Percentiles rank a stretch among this genome's conserved stretches.
Conservation (phyloP, 1,140 invertebrate genomes). For the Drosophila bifasciata region DNA sequence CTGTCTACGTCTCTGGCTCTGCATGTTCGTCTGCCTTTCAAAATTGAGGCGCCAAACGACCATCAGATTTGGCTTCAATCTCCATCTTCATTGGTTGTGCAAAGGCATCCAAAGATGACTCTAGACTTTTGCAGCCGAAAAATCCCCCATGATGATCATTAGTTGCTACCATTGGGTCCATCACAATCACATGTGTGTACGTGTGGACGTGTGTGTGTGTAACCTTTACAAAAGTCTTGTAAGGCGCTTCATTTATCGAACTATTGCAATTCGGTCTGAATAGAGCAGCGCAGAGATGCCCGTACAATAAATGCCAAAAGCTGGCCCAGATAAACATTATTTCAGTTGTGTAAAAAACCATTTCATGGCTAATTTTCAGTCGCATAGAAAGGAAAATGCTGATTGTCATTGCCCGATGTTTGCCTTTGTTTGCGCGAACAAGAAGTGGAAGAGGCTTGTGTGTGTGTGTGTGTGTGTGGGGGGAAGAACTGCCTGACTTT, state of each 20-base stretch:
- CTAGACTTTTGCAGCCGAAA: conserved; percentile 51
- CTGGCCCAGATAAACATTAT: conserved; percentile 49
- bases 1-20: not conserved
- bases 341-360: conserved; percentile 54
- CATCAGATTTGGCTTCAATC: conserved; percentile 39
- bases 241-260: conserved; percentile 46
- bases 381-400: conserved; percentile 42
- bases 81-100: conserved; percentile 34
- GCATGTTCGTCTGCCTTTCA: conserved; percentile 51
- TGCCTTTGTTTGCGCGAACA: conserved; percentile 30
- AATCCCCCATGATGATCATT: conserved; percentile 59
- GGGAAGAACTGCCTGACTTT: conserved; percentile 22
- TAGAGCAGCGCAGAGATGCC: not conserved
- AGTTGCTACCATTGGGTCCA: conserved; percentile 35
- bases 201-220: conserved; percentile 33
- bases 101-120: conserved; percentile 51
- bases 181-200: conserved; percentile 15
- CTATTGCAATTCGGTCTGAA: conserved; percentile 34
- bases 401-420: conserved; percentile 68
- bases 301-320: conserved; percentile 42
- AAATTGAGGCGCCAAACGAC: conserved; percentile 47
- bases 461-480: too few relatives aligned
- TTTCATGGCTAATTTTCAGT: conserved; percentile 71
- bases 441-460: conserved; percentile 9
- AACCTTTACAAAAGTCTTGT: conserved; percentile 66